phyloP scores from a whole-genome alignment of 64 coral and sea anemone species.

The Trachythela sp. region DNA sequence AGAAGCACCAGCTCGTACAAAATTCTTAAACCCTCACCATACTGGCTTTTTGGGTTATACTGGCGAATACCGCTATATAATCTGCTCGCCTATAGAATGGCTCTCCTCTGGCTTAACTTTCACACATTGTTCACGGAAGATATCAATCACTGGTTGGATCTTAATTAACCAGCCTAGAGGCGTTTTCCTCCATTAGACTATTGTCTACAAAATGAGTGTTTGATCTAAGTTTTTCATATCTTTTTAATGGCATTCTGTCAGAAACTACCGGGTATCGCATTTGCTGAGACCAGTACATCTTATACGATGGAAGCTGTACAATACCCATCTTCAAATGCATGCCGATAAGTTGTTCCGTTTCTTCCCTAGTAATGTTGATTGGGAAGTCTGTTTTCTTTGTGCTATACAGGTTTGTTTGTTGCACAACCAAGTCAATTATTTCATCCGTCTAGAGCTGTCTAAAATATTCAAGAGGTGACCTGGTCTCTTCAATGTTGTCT shows the following conservation, averaged over 20 bases:
- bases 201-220: neutral
- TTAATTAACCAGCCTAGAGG: neutral
- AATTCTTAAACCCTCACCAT: conserved; percentile 4
- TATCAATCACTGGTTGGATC: neutral
- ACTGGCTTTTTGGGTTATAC: neutral
- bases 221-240: conserved; percentile 15
- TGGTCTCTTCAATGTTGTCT: neutral
- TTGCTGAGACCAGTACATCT: neutral
- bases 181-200: neutral
- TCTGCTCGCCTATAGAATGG: neutral
- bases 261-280: neutral
- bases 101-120: neutral
- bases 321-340: conserved; percentile 17
- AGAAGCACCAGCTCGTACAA: neutral
- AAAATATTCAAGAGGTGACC: neutral
- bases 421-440: neutral
- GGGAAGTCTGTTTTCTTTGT: neutral
- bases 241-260: neutral
- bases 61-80: conserved; percentile 6
- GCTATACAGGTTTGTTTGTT: conserved; percentile 2
- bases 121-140: neutral
- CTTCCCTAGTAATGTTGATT: neutral
- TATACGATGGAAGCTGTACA: neutral
- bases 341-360: neutral
- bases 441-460: neutral